phyloP scores from a whole-genome alignment of 2,113 vertebrate species.

The Gambusia holbrooki region DNA sequence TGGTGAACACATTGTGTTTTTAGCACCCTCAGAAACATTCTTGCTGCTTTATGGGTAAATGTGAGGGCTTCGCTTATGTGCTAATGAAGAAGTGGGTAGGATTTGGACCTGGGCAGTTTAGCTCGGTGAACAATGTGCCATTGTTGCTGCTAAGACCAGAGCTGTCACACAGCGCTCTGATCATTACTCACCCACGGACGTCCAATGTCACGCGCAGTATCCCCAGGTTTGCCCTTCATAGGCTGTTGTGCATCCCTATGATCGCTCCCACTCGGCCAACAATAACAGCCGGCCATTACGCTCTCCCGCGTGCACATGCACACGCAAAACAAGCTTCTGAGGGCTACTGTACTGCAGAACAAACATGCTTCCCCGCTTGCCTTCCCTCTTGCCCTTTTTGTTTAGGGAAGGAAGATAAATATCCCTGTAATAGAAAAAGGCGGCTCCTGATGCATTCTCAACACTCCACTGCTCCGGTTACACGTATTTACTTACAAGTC shows the following conservation, averaged over 20 bases:
- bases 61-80: constrained; percentile 11
- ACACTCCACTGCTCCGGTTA: constrained; percentile 80
- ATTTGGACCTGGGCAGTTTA: constrained; percentile 36
- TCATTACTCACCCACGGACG: constrained; percentile 69
- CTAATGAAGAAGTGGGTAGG: constrained; percentile 63
- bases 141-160: constrained; percentile 46
- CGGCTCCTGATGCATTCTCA: constrained; percentile 77
- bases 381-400: constrained; percentile 68
- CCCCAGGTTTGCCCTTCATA: constrained; percentile 76
- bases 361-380: constrained; percentile 47
- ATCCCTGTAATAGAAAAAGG: constrained; percentile 73
- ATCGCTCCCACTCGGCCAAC: constrained; percentile 62
- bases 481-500: constrained; percentile 81
- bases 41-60: constrained; percentile 27
- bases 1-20: constrained; percentile 49
- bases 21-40: constrained; percentile 16
- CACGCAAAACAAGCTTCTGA: constrained; percentile 28
- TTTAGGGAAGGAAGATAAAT: constrained; percentile 79
- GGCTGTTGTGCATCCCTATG: constrained; percentile 67
- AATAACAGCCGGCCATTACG: constrained; percentile 71
- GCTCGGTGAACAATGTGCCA: constrained; percentile 59
- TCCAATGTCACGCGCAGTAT: constrained; percentile 71
- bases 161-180: constrained; percentile 58
- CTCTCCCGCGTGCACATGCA: constrained; percentile 28
- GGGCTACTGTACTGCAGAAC: constrained; percentile 48